A percentile compares a stretch with the other conserved stretches of the same genome.
Conservation (phyloP, 2,113 vertebrate genomes). For the Onychostruthus taczanowskii region DNA sequence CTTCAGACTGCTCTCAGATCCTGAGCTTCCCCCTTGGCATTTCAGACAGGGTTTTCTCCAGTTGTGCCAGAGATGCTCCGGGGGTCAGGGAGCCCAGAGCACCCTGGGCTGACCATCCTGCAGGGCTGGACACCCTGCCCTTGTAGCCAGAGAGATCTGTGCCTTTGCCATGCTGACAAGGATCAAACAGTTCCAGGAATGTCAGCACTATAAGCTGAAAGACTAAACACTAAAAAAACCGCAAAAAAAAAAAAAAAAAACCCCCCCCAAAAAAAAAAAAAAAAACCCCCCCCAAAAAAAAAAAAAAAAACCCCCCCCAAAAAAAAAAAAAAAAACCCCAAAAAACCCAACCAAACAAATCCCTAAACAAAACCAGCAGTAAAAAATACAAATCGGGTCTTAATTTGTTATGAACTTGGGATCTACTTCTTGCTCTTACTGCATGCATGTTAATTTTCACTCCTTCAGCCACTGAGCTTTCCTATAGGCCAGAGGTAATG, state of each 20-base stretch:
- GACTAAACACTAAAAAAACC: background rate
- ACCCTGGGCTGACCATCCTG: background rate
- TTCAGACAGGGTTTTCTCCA: background rate
- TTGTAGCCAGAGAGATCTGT: background rate
- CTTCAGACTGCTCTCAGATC: background rate
- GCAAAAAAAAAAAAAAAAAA: too few relatives aligned
- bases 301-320: too few relatives aligned
- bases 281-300: background rate
- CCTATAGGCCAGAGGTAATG: background rate
- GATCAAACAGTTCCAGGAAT: background rate
- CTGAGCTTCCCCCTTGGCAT: background rate
- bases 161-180: background rate
- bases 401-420: background rate
- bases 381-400: background rate
- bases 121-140: background rate
- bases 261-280: too few relatives aligned
- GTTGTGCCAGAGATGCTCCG: background rate
- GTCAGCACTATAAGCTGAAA: background rate
- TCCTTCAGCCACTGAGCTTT: background rate
- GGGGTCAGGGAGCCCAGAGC: background rate
- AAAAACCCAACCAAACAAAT: background rate
- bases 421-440: background rate
- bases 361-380: background rate
- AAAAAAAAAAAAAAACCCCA: too few relatives aligned
- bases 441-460: background rate